Conservation (phyloP, 1,140 invertebrate genomes). For the Penaeus indicus region DNA sequence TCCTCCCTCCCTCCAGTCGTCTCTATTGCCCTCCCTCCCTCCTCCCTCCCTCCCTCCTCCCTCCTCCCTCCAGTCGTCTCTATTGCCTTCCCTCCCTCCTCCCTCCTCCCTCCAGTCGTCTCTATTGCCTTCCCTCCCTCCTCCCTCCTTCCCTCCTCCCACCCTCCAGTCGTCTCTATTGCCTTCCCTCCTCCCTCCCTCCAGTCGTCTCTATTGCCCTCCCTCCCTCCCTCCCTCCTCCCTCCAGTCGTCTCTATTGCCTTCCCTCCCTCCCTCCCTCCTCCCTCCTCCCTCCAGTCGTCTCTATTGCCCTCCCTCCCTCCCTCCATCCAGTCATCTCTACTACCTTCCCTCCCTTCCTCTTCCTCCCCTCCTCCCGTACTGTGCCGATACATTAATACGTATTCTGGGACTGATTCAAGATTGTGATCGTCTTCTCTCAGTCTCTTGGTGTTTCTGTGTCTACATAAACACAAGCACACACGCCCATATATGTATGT, state of each 20-base stretch:
- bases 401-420: background rate
- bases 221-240: background rate
- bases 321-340: background rate
- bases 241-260: too few species aligned
- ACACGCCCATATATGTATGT: background rate
- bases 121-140: background rate
- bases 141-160: background rate
- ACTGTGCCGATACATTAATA: background rate
- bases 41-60: background rate
- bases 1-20: too few species aligned
- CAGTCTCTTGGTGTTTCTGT: background rate
- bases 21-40: background rate
- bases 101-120: background rate
- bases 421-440: background rate
- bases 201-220: background rate
- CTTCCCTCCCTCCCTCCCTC: background rate
- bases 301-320: background rate
- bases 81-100: background rate
- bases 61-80: background rate
- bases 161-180: too few species aligned
- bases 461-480: background rate
- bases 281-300: background rate
- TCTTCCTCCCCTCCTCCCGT: background rate
- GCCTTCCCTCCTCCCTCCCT: too few species aligned
- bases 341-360: background rate